Evolutionary conservation across 2,888 invertebrate species (phyloP).

Genomic region (Drosophila engyochracea): DNA sequence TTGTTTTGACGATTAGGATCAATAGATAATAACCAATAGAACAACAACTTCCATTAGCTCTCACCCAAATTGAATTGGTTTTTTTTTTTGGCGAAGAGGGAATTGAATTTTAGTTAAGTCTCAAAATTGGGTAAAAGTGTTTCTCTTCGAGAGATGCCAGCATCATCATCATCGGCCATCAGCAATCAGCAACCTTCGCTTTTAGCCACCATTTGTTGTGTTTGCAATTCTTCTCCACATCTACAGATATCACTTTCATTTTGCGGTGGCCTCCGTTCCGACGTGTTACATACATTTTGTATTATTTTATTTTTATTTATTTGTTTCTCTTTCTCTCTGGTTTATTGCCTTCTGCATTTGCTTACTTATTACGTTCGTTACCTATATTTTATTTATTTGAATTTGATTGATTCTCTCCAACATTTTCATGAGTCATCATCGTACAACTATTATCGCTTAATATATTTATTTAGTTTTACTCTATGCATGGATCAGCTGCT

Average conservation of each 20-base stretch:
- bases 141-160: conserved; percentile 26
- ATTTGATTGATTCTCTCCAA: conserved; percentile 12
- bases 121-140: conserved; percentile 45
- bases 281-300: conserved; percentile 16
- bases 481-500: conserved; percentile 59
- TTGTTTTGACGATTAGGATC: neutral
- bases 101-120: conserved; percentile 10
- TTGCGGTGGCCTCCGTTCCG: conserved; percentile 28
- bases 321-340: conserved; percentile 20
- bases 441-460: conserved; percentile 31
- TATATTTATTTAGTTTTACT: conserved; percentile 38
- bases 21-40: neutral
- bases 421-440: conserved; percentile 50
- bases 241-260: conserved; percentile 71
- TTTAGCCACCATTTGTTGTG: conserved; percentile 41
- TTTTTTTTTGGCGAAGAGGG: neutral
- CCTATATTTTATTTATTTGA: conserved; percentile 36
- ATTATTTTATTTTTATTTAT: conserved; percentile 18
- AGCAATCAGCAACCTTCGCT: conserved; percentile 18
- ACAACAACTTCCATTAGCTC: neutral
- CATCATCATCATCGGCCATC: conserved; percentile 26
- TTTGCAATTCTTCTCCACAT: conserved; percentile 57
- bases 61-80: neutral
- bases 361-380: conserved; percentile 28
- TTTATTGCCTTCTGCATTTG: conserved; percentile 22